Evolutionary conservation across 2,888 invertebrate species (phyloP).

Genomic region (Sesia apiformis): DNA sequence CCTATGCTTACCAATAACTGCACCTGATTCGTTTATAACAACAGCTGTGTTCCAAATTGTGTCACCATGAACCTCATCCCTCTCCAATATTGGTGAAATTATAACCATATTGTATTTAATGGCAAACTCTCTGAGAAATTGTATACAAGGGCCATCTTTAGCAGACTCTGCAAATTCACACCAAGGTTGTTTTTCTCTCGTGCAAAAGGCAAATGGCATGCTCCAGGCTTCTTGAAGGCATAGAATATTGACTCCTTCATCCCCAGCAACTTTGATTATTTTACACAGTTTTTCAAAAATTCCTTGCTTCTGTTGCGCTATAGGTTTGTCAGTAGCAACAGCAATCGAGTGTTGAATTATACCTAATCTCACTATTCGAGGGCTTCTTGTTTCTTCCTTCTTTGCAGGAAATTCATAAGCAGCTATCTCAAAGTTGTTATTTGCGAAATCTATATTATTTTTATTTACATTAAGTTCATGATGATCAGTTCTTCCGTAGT

Average conservation of each 20-base stretch:
- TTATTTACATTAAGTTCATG: constrained; percentile 66
- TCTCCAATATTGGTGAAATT: constrained; percentile 94
- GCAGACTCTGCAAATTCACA: constrained; percentile 97
- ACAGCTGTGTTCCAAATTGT: constrained; percentile 97
- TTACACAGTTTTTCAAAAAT: constrained; percentile 82
- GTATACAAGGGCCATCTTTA: constrained; percentile 87
- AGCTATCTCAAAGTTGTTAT: constrained; percentile 81
- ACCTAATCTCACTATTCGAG: constrained; percentile 86
- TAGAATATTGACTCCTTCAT: constrained; percentile 88
- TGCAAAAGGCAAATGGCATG: constrained; percentile 99
- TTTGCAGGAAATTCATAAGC: constrained; percentile 82
- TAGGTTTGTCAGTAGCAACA: constrained; percentile 81
- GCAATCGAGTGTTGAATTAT: constrained; percentile 91
- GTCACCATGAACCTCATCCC: constrained; percentile 90
- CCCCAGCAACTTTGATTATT: constrained; percentile 85
- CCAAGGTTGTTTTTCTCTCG: constrained; percentile 97
- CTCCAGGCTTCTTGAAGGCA: constrained; percentile 99
- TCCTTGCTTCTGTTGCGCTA: constrained; percentile 84
- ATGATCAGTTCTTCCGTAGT: constrained; percentile 83
- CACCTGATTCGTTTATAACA: constrained; percentile 90
- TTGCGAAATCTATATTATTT: constrained; percentile 57
- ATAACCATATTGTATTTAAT: constrained; percentile 92
- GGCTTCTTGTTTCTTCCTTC: constrained; percentile 80
- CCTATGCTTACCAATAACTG: constrained; percentile 92
- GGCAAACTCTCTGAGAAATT: constrained; percentile 85